Evolutionary conservation across 1,140 invertebrate genomes (phyloP).

Genomic region (Melitaea cinxia): DNA sequence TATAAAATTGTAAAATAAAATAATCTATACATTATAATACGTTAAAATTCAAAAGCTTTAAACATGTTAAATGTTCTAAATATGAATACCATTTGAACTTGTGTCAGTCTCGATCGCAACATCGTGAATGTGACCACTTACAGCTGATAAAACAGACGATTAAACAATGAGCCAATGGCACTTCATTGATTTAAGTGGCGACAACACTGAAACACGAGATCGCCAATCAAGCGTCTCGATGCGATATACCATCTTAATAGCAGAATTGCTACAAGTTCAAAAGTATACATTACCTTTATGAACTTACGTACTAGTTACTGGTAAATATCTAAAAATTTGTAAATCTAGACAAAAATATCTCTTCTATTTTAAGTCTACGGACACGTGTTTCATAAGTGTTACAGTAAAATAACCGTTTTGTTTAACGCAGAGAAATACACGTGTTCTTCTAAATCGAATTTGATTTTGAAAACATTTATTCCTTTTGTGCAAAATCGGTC

Average conservation of each 20-base stretch:
- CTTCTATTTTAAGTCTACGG: constrained; percentile 7
- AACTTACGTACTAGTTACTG: constrained; percentile 1
- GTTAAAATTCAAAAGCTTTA: too few species aligned
- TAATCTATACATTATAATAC: too few species aligned
- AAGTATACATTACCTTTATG: not conserved
- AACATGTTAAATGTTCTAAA: too few species aligned
- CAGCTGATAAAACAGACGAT: constrained; percentile 76
- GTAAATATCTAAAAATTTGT: not conserved
- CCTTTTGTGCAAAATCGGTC: not conserved
- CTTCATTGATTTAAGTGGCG: constrained; percentile 73
- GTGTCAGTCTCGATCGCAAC: constrained; percentile 5
- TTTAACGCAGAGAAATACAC: not conserved
- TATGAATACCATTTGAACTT: not conserved
- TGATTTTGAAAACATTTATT: not conserved
- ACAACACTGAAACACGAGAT: constrained; percentile 63
- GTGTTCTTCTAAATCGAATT: not conserved
- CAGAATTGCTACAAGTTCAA: constrained; percentile 25
- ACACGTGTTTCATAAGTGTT: not conserved
- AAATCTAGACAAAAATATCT: constrained; percentile 7
- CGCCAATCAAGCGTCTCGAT: constrained; percentile 51
- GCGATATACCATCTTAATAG: constrained; percentile 31
- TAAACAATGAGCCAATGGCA: constrained; percentile 74
- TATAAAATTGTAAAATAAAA: too few species aligned
- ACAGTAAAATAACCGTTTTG: not conserved
- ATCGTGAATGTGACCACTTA: constrained; percentile 48